phyloP scores from a whole-genome alignment of 2,113 vertebrate genomes.

The Rhinoptilus africanus region DNA sequence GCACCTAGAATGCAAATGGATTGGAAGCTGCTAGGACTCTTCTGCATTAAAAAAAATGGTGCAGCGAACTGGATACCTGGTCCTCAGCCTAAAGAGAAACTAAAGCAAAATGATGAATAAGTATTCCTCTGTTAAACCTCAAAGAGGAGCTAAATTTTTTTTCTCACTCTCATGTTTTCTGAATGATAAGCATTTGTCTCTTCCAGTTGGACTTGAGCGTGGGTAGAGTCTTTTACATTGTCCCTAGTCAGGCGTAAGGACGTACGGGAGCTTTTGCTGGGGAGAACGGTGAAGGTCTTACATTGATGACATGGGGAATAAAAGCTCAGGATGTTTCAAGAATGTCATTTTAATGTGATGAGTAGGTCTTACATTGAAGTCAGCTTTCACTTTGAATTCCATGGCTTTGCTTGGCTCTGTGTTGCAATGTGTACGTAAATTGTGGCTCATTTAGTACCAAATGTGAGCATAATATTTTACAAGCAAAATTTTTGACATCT shows the following conservation, averaged over 20 bases:
- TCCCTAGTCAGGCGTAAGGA: conserved; percentile 15
- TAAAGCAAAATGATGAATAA: not conserved
- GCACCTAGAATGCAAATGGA: not conserved
- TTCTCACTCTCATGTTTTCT: not conserved
- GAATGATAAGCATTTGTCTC: conserved; percentile 16
- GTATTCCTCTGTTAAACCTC: not conserved
- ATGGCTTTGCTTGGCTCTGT: not conserved
- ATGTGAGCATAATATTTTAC: not conserved
- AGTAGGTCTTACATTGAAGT: not conserved
- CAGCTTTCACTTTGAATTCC: not conserved
- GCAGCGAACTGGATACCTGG: not conserved
- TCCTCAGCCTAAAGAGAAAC: not conserved
- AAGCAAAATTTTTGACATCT: not conserved
- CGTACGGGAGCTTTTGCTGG: not conserved
- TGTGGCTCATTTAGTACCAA: not conserved
- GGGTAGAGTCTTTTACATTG: not conserved
- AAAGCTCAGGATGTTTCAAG: not conserved
- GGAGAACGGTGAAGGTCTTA: not conserved
- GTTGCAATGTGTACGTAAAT: not conserved
- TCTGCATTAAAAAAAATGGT: not conserved
- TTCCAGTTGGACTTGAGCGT: not conserved
- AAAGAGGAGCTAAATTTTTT: not conserved
- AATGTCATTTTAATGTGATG: not conserved
- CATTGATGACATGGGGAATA: not conserved
- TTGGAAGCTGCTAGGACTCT: not conserved